These are phyloP conservation scores for Polyodon spathula DNA, from an alignment of 2,113 vertebrate species.

Conservation along the genomic window DNA sequence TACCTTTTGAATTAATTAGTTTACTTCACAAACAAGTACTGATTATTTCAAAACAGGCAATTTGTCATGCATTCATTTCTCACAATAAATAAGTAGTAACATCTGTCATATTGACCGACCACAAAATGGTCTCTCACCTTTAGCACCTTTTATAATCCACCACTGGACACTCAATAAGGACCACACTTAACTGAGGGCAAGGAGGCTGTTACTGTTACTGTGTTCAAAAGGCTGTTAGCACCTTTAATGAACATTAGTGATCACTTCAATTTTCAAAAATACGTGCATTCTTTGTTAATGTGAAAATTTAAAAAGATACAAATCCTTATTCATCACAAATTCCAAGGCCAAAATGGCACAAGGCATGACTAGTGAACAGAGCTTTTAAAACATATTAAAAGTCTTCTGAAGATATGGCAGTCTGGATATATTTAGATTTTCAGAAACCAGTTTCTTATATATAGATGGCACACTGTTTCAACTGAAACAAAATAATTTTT, in stretches of 20 bases:
- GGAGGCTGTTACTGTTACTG: constrained; percentile 18
- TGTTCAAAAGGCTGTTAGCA: constrained; percentile 19
- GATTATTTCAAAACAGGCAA: constrained; percentile 8
- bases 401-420: too few species aligned
- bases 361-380: too few species aligned
- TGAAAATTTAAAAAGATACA: too few species aligned
- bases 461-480: too few species aligned
- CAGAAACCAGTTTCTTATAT: too few species aligned
- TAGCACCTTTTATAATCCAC: constrained; percentile 18
- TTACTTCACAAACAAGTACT: constrained; percentile 1
- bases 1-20: neutral
- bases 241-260: constrained; percentile 16
- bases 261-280: constrained; percentile 24
- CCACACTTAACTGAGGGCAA: constrained; percentile 25
- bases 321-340: too few species aligned
- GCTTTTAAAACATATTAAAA: too few species aligned
- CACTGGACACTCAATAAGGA: constrained; percentile 24
- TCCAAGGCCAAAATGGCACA: too few species aligned
- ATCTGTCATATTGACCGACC: neutral
- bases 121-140: neutral
- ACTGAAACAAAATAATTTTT: too few species aligned
- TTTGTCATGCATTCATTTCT: constrained; percentile 7
- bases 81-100: neutral
- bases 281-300: too few species aligned
- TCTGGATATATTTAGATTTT: too few species aligned